Evolutionary conservation across 2,113 vertebrate species (phyloP).

Genomic region (Calyptommatus sinebrachiatus): DNA sequence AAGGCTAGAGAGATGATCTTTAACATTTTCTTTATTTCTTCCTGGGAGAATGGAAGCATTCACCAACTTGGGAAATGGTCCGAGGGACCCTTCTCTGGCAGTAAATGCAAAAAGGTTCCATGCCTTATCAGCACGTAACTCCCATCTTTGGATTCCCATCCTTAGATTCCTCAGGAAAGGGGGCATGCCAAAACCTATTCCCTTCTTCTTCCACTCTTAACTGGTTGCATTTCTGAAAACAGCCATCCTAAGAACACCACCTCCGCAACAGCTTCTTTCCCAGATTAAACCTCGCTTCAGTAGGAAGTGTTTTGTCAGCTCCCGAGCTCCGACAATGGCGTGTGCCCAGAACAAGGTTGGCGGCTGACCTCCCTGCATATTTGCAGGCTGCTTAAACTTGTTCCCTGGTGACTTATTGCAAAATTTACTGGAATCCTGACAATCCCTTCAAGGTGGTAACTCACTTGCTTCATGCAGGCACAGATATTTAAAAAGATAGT

Average conservation of each 20-base stretch:
- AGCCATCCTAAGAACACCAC: not conserved
- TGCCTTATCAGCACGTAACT: not conserved
- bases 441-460: not conserved
- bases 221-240: not conserved
- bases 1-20: too few relatives aligned
- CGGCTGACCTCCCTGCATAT: not conserved
- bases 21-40: too few relatives aligned
- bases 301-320: slow-evolving; percentile 23
- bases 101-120: too few relatives aligned
- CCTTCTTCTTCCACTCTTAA: not conserved
- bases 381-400: slow-evolving; percentile 32
- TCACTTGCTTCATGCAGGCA: not conserved
- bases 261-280: not conserved
- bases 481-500: not conserved
- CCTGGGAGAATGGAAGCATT: too few relatives aligned
- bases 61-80: too few relatives aligned
- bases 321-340: not conserved
- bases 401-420: not conserved
- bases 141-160: not conserved
- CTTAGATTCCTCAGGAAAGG: too few relatives aligned
- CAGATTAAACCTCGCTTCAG: not conserved
- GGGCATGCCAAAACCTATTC: not conserved
- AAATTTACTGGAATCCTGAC: slow-evolving; percentile 11
- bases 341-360: slow-evolving; percentile 15
- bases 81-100: too few relatives aligned